These are phyloP conservation scores for Achlya flavicornis DNA, from an alignment of 2,888 invertebrate genomes.

Conservation along the genomic window DNA sequence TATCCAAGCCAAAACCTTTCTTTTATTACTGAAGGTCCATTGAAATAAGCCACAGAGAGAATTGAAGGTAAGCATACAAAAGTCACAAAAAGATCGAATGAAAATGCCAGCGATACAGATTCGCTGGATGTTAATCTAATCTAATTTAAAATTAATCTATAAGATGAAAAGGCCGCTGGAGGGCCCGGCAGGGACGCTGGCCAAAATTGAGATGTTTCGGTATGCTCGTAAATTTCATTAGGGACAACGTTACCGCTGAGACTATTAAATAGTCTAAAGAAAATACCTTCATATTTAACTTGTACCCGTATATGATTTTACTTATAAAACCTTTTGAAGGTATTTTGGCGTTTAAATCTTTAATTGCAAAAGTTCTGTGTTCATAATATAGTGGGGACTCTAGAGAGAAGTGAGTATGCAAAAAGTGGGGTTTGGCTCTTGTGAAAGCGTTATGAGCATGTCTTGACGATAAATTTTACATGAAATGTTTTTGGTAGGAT, in stretches of 20 bases:
- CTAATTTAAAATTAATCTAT: constrained; percentile 76
- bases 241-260: constrained; percentile 51
- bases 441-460: too few relatives aligned
- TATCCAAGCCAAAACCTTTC: constrained; percentile 1
- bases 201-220: constrained; percentile 63
- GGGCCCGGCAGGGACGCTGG: constrained; percentile 39
- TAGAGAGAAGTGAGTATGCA: too few relatives aligned
- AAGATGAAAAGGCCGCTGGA: constrained; percentile 63
- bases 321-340: too few relatives aligned
- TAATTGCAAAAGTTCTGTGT: too few relatives aligned
- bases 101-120: constrained; percentile 61
- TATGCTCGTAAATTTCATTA: constrained; percentile 64
- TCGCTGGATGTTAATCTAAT: constrained; percentile 69
- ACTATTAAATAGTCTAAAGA: constrained; percentile 59
- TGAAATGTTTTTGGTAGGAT: too few relatives aligned
- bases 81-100: constrained; percentile 50
- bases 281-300: constrained; percentile 31
- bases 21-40: background rate
- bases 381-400: too few relatives aligned
- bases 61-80: constrained; percentile 20
- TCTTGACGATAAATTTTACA: too few relatives aligned
- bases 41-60: constrained; percentile 8
- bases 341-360: too few relatives aligned
- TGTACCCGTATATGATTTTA: background rate
- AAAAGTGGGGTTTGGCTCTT: too few relatives aligned